Percentiles rank a stretch among this genome's conserved stretches.
Evolutionary conservation across 1,140 invertebrate species (phyloP).

Genomic region (Wasmannia auropunctata): DNA sequence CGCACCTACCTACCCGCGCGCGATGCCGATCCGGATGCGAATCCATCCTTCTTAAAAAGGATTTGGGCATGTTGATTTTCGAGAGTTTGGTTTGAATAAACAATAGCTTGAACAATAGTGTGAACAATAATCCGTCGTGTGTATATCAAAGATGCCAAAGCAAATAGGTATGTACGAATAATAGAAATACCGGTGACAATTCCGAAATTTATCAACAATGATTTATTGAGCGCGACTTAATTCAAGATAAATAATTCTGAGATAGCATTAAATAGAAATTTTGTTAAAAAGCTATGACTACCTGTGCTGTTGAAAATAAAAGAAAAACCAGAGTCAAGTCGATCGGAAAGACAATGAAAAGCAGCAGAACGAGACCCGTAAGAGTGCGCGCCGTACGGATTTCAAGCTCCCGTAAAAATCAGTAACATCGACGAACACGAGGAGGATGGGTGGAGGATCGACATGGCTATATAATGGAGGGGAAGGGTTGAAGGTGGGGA

Average conservation of each 20-base stretch:
- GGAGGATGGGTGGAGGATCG: not conserved
- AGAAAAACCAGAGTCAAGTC: slow-evolving; percentile 16
- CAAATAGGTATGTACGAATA: not conserved
- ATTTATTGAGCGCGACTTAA: not conserved
- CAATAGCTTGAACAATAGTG: not conserved
- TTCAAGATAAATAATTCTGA: slow-evolving; percentile 15
- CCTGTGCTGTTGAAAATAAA: slow-evolving; percentile 15
- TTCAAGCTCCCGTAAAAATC: slow-evolving; percentile 63
- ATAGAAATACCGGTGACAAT: not conserved
- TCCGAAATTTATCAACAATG: not conserved
- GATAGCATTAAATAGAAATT: slow-evolving; percentile 45
- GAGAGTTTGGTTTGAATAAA: not conserved
- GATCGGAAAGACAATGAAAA: slow-evolving; percentile 33
- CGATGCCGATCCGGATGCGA: slow-evolving; percentile 49
- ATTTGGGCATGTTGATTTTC: not conserved
- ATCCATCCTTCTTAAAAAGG: slow-evolving; percentile 15
- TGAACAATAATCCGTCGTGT: not conserved
- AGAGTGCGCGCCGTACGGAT: slow-evolving; percentile 44
- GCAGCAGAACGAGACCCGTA: slow-evolving; percentile 32
- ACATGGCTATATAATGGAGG: slow-evolving; percentile 21
- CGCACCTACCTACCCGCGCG: slow-evolving; percentile 61
- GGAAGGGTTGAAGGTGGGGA: slow-evolving; percentile 49
- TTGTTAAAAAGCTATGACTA: slow-evolving; percentile 15
- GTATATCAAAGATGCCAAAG: not conserved
- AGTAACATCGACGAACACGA: slow-evolving; percentile 54